phyloP scores from a whole-genome alignment of 2,797 vertebrate species.

The Pangasius sanitwongsei region DNA sequence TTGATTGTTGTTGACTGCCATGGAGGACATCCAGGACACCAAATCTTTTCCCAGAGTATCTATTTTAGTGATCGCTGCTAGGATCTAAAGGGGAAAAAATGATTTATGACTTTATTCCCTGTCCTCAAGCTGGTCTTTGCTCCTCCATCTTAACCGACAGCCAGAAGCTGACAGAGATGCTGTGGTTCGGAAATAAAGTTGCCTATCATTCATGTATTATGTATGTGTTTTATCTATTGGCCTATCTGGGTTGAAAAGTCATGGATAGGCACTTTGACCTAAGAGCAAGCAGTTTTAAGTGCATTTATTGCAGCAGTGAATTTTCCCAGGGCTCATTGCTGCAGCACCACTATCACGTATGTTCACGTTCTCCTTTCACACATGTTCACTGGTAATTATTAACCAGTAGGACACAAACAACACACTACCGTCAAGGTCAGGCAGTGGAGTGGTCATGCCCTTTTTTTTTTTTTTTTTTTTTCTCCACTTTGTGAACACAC shows the following conservation, averaged over 20 bases:
- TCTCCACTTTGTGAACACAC: not conserved
- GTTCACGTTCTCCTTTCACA: slow-evolving; percentile 5
- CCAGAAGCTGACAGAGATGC: not conserved
- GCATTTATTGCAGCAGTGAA: not conserved
- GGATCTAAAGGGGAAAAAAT: not conserved
- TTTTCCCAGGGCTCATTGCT: not conserved
- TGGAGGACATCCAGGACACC: not conserved
- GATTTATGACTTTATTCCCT: not conserved
- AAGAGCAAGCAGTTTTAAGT: not conserved
- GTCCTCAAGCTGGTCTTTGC: not conserved
- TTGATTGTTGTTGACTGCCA: not conserved
- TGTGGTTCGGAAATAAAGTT: not conserved
- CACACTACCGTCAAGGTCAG: slow-evolving; percentile 28
- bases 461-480: not conserved
- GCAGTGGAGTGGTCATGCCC: not conserved
- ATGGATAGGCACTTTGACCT: not conserved
- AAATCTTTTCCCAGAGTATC: not conserved
- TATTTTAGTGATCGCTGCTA: not conserved
- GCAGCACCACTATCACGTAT: not conserved
- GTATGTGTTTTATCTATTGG: not conserved
- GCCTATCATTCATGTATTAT: not conserved
- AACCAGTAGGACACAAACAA: slow-evolving; percentile 31
- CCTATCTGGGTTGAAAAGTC: not conserved
- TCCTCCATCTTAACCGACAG: not conserved
- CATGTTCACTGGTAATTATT: slow-evolving; percentile 33